A percentile compares a stretch with the other conserved stretches of the same genome.
phyloP scores from a whole-genome alignment of 2,113 vertebrate genomes.

The Eulemur macaco region DNA sequence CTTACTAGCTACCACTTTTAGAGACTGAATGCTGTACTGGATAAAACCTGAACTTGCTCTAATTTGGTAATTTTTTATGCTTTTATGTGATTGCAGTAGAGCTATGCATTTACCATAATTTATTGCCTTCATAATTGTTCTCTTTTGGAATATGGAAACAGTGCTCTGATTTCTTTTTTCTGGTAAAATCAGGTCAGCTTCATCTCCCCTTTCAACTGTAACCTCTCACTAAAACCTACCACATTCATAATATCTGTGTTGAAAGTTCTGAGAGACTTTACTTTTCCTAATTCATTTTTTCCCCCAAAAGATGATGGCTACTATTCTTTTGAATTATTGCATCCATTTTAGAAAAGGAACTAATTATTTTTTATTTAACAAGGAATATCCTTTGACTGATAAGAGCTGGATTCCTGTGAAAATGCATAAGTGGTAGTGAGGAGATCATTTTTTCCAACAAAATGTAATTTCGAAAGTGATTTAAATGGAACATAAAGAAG shows the following conservation, averaged over 20 bases:
- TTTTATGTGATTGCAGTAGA: neutral
- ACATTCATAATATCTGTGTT: neutral
- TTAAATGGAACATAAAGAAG: conserved; percentile 54
- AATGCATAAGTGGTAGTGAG: neutral
- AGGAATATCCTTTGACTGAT: neutral
- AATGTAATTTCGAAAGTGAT: conserved; percentile 45
- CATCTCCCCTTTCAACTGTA: neutral
- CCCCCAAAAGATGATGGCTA: neutral
- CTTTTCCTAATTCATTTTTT: conserved; percentile 29
- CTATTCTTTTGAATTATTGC: conserved; percentile 32
- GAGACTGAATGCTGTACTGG: neutral
- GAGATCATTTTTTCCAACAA: conserved; percentile 44
- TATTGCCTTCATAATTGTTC: conserved; percentile 34
- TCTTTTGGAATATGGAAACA: neutral
- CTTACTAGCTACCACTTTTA: neutral
- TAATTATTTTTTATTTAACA: conserved; percentile 62
- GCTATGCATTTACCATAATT: conserved; percentile 39
- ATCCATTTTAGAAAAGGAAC: conserved; percentile 55
- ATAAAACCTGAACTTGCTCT: neutral
- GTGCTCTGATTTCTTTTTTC: conserved; percentile 25
- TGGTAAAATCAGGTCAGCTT: conserved; percentile 10
- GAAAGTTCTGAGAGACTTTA: neutral
- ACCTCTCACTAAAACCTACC: neutral
- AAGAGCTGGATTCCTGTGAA: conserved; percentile 19
- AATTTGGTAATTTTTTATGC: conserved; percentile 45